Base-by-base conservation (phyloP, 1,140 invertebrate species). In the Wiebesia pumilae region DNA sequence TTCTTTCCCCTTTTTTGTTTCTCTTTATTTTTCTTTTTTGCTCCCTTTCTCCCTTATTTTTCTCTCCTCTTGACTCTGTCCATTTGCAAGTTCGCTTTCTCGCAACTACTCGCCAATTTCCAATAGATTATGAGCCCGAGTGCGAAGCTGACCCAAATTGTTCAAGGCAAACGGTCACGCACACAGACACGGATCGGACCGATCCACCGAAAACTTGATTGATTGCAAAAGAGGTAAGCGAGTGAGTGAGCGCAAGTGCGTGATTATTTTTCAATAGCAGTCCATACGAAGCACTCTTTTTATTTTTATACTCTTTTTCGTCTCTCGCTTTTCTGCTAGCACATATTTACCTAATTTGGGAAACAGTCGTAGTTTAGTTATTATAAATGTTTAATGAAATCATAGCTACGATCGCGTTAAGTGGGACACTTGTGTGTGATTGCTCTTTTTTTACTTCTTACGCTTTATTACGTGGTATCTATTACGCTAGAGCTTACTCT, bases 321-420 rank as follows among this genome's bases (percentile, higher is more conserved):
- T 86, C 71, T 85, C 14, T 79, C 38, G 12, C 40, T 58, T 85
- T 86, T 75, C 27, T 88, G 90, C 89, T 89, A 91, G 90, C 90
- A 92, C 91, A 93, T 93, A 90, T 94, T 93, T 94, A 94, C 93
- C 93, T 94, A 94, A 93, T 94, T 94, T 94, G 92, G 93, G 92
- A 94, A 94, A 94, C 93, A 94, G 93, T 94, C 93, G 91, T 94
- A 92, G 92, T 93, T 93, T 90, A 93, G 91, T 93, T 69, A 87
- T 88, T 73, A 78, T 35, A 84, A 24, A 85, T 85, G 71, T 86
- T 67, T 88, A 85, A 87, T 81, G 79, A 83, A 85, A 88, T 87
- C 77, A 83, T 87, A 84, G 83, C 33, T 43, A 35, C 51, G 77
- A 80, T 84, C 30, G 47, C 79, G 58, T 21, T 79, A 58, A 86